Evolutionary conservation across 2,113 vertebrate species (phyloP), one percentile per base, ranked within the genome.

Genomic region (Chaetura pelagica): DNA sequence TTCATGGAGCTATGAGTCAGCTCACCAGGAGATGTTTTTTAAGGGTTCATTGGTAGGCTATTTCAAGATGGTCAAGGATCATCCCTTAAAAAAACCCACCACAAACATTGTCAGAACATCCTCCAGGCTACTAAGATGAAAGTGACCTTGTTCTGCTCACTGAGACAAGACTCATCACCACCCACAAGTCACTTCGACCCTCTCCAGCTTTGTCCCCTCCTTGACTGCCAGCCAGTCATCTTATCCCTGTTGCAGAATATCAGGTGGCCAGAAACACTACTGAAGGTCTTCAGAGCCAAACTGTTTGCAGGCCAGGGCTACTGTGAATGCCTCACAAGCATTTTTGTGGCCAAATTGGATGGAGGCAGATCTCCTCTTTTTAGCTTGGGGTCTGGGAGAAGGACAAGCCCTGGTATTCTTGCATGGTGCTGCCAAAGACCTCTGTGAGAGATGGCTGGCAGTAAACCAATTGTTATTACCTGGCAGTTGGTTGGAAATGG

Each of bases 391-490:
- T 63, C 54, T 87, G 78, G 57, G 87, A 84, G 87, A 94, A 96
- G 93, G 87, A 94, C 58, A 89, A 91, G 61, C 58, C 52, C 46
- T 49, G 62, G 24, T 73, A 3, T 8, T 34, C 61, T 18, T 26
- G 52, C 32, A 7, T 0, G 0, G 44, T 0, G 0, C 64, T 87
- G 91, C 84, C 89, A 86, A 89, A 52, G 51, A 68, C 79, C 61
- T 75, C 89, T 75, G 38, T 2, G 18, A 94, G 81, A 89, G 84
- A 75, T 54, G 81, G 84, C 57, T 92, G 80, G 64, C 84, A 34
- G 87, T 52, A 93, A 94, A 82, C 81, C 82, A 90, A 75, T 40
- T 78, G 77, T 89, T 91, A 91, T 87, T 87, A 92, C 81, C 69
- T 91, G 87, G 81, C 58, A 82, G 58, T 38, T 49, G 57, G 15